Base-by-base conservation (phyloP, 1,140 invertebrate species). In the Macrobrachium nipponense region DNA sequence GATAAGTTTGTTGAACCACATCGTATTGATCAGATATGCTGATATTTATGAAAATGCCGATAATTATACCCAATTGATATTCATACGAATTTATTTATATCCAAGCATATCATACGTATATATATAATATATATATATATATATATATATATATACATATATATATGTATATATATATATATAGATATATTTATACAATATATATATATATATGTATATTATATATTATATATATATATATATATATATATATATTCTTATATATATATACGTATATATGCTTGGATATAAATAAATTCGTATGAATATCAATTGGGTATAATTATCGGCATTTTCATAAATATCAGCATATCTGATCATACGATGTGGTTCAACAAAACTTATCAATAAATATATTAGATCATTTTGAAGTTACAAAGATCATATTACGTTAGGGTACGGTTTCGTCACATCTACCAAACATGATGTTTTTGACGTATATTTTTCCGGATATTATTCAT, bases 51-150 rank as follows among this genome's bases (percentile, higher is more conserved):
- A n/a, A 77, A 44, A 77, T 77, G 58, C 51, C 36, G 36, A 44
- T 77, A 77, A 44, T 44, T 77, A 77, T 77, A 44, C 58, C 36
- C 51, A 77, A 14, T 70, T 23, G 5, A 70, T 70, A 70, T 70
- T 7, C 36, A 77, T 77, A 77, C 58, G 18, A 44, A 77, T 77
- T 44, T 77, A 77, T 77, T 15, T 77, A 77, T 77, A 36, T 44
- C 23, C 23, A n/a, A n/a, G n/a, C n/a, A n/a, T n/a, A n/a, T n/a
- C 61, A 78, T 78, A 78, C 44, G 27, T 27, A 70, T 36, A 68
- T 23, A 72, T 72, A 72, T 18, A 20, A 18, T 72, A 72, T 72
- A 72, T 51, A 3, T 12, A 6, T 8, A 6, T 51, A 10, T 51
- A 51, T 51, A 51, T 12, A 51, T 51, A 51, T 51, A 51, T 51